phyloP scores from a whole-genome alignment of 2,888 invertebrate species.

The Stomorhina lunata region DNA sequence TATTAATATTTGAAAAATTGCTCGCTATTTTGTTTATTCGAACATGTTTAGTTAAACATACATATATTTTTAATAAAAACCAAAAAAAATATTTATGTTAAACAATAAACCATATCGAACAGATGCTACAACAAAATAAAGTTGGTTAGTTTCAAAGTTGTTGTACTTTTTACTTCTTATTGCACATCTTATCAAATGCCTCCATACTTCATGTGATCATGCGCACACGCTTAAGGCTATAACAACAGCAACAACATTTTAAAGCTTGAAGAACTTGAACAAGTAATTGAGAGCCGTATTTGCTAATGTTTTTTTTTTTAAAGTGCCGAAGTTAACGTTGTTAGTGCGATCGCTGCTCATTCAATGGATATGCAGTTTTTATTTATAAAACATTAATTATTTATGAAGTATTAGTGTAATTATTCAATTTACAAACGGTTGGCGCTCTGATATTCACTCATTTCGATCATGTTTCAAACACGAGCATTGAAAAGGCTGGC shows the following conservation, averaged over 20 bases:
- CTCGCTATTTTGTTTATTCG: not conserved
- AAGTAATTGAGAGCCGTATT: conserved; percentile 63
- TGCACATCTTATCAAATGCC: conserved; percentile 21
- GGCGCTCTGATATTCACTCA: conserved; percentile 55
- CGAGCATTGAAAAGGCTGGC: conserved; percentile 28
- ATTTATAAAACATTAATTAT: conserved; percentile 73
- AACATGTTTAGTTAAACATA: not conserved
- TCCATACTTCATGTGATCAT: conserved; percentile 50
- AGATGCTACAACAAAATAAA: conserved; percentile 29
- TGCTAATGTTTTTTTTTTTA: conserved; percentile 1
- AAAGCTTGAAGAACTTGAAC: conserved; percentile 47
- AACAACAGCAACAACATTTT: conserved; percentile 38
- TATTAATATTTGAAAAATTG: not conserved
- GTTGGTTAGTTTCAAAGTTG: conserved; percentile 10
- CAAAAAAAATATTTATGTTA: conserved; percentile 39
- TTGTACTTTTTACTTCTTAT: conserved; percentile 1
- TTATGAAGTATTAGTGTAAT: conserved; percentile 74
- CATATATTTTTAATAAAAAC: not conserved
- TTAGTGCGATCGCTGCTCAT: conserved; percentile 50
- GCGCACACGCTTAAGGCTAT: conserved; percentile 57
- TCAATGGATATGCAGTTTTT: conserved; percentile 45
- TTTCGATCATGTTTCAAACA: conserved; percentile 53
- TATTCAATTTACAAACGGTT: conserved; percentile 73
- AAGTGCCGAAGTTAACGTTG: conserved; percentile 4
- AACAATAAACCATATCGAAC: conserved; percentile 43